Base-by-base conservation (phyloP, 1,140 invertebrate genomes). In the Brachionus sp. region DNA sequence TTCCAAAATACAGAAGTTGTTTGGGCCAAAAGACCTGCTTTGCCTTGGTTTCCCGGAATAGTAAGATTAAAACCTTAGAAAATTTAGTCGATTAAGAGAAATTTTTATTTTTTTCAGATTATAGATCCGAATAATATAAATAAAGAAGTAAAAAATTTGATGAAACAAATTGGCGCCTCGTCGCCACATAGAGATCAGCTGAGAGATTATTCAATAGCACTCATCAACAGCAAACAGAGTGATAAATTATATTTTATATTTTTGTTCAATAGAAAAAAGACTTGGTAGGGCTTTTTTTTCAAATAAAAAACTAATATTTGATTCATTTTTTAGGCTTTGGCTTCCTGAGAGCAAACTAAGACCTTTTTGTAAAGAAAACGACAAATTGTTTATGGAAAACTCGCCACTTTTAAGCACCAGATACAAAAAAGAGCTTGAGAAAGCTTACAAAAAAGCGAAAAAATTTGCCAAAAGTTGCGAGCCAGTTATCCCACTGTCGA, bases 291-390 rank as follows among this genome's bases (percentile, higher is more conserved):
- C n/a, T 44, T 77, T 39, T 12, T 33, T 77, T 33, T 0, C 10
- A 77, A 46, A 42, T 33, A 16, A 13, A 33, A 42, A 75, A 16
- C 33, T 12, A 13, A 25, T 29, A 1, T 7, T 12, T 33, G n/a
- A 33, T 39, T 10, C 1, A 12, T 33, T 46, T 37, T 53, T 37
- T 46, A 77, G 73, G 77, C 9, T 80, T 16, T 80, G 77, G 77
- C 37, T 80, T 19, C 50, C 77, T 3, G 77, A 80, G 33, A 80
- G 77, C 37, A 80, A 80, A 62, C 12, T 80, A 19, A 80, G 77
- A 64, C 77, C 77, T n/a, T 80, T 80, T 80, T 80, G 77, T 29
- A 57, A 57, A 42, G 77, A 80, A 62, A 80, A 80, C 35, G 77
- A 80, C 57, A 80, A 80, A 37, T 25, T 80, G 10, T 80, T 80